These are phyloP conservation scores for Lepidurus packardi DNA, from an alignment of 1,140 invertebrate genomes.

Conservation along the genomic window DNA sequence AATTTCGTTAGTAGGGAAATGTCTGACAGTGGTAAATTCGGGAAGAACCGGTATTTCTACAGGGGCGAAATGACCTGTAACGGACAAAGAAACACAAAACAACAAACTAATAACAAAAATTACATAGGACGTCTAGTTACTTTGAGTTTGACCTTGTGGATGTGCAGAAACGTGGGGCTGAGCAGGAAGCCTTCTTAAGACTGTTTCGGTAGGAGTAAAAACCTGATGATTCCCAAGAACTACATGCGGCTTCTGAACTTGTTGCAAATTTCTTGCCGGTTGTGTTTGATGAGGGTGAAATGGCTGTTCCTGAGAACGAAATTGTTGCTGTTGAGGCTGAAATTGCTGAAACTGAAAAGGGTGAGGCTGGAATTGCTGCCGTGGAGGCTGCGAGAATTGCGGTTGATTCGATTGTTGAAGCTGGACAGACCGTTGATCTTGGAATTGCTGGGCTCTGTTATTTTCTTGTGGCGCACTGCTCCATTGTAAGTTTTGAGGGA, in stretches of 20 bases:
- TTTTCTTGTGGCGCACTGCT: neutral
- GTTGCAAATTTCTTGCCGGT: neutral
- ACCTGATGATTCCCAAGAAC: neutral
- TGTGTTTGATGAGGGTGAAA: neutral
- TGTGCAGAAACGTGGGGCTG: neutral
- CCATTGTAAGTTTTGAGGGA: neutral
- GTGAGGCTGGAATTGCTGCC: neutral
- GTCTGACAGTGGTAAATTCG: neutral
- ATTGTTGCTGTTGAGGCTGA: neutral
- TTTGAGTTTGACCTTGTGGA: neutral
- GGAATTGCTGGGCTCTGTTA: neutral
- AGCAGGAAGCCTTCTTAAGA: neutral
- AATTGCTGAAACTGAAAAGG: neutral
- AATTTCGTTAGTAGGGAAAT: neutral
- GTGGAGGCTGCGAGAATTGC: neutral
- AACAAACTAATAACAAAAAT: neutral
- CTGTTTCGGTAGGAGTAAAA: neutral
- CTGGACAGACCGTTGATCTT: no score
- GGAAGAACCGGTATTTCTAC: neutral
- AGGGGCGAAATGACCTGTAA: neutral
- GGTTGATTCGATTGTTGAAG: no score
- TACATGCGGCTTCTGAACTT: conserved; percentile 19
- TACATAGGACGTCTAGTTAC: neutral
- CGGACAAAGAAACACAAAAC: neutral
- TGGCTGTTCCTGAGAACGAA: neutral